Conservation (phyloP, 2,888 invertebrate species). For the Trissolcus brochymenae region DNA sequence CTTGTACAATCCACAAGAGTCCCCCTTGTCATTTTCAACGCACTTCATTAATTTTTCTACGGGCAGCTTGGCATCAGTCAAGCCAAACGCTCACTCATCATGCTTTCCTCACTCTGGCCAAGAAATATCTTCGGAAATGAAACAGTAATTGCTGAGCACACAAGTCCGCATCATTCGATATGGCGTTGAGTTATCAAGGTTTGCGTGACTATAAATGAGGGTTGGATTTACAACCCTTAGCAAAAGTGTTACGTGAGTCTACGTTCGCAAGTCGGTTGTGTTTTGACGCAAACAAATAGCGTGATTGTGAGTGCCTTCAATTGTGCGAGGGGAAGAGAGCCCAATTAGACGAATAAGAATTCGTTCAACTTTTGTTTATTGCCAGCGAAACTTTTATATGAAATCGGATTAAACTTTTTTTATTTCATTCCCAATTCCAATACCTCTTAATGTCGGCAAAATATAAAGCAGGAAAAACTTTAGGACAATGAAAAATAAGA, state of each 20-base stretch:
- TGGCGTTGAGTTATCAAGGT: slow-evolving; percentile 48
- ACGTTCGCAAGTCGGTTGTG: slow-evolving; percentile 28
- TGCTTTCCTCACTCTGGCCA: slow-evolving; percentile 14
- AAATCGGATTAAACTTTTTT: slow-evolving; percentile 33
- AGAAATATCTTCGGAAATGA: slow-evolving; percentile 50
- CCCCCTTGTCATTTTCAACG: slow-evolving; percentile 52
- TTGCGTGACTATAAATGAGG: slow-evolving; percentile 56
- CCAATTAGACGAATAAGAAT: slow-evolving; percentile 44
- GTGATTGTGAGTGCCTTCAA: slow-evolving; percentile 46
- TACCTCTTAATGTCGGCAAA: slow-evolving; percentile 7
- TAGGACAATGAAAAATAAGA: slow-evolving; percentile 22
- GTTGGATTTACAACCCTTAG: slow-evolving; percentile 52
- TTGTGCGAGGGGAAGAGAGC: slow-evolving; percentile 29
- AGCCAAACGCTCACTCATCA: slow-evolving; percentile 24
- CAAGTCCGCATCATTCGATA: slow-evolving; percentile 50
- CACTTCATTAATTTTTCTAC: slow-evolving; percentile 55
- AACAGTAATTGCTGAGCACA: slow-evolving; percentile 58
- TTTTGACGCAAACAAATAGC: slow-evolving; percentile 53
- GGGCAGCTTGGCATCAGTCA: slow-evolving; percentile 21
- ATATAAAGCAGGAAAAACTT: neutral
- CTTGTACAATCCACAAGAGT: slow-evolving; percentile 40
- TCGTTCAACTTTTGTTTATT: slow-evolving; percentile 35
- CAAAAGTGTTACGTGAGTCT: slow-evolving; percentile 39
- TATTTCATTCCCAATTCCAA: slow-evolving; percentile 29
- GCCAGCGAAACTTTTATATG: slow-evolving; percentile 17